These are phyloP conservation scores for Bactericera cockerelli DNA, from an alignment of 1,140 invertebrate species.

Conservation along the genomic window DNA sequence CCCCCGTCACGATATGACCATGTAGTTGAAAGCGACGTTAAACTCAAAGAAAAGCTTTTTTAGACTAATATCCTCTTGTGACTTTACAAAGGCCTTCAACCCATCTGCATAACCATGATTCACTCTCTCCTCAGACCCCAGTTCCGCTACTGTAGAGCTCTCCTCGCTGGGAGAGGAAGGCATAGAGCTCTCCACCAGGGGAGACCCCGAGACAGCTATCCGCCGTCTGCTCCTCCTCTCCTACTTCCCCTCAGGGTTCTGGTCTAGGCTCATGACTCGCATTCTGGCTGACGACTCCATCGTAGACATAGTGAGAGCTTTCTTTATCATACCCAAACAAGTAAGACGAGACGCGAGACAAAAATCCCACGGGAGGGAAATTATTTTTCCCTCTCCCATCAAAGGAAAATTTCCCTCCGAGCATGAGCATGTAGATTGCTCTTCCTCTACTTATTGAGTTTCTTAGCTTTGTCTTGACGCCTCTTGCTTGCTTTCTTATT, in stretches of 20 bases:
- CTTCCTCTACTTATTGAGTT: too few relatives aligned
- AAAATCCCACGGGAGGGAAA: background rate
- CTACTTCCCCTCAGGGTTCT: constrained; percentile 96
- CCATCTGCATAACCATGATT: too few relatives aligned
- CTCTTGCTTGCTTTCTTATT: too few relatives aligned
- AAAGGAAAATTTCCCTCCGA: background rate
- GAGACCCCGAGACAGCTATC: constrained; percentile 39
- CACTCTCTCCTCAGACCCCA: too few relatives aligned
- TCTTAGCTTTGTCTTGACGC: too few relatives aligned
- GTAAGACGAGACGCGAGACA: constrained; percentile 24
- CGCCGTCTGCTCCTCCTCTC: constrained; percentile 71
- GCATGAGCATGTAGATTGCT: too few relatives aligned
- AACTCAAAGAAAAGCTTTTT: too few relatives aligned
- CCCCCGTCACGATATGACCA: too few relatives aligned
- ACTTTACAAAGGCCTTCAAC: too few relatives aligned
- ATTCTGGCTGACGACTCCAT: constrained; percentile 80
- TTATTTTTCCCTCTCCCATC: background rate
- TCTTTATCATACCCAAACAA: constrained; percentile 47
- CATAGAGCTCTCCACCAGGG: constrained; percentile 30
- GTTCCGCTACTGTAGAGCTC: too few relatives aligned
- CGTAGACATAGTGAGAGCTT: constrained; percentile 57
- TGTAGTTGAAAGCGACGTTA: too few relatives aligned
- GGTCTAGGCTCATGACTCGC: constrained; percentile 84
- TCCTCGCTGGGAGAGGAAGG: background rate
- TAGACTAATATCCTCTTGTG: too few relatives aligned